These are phyloP conservation scores for Ylistrum balloti DNA, from an alignment of 1,140 invertebrate species.

Conservation along the genomic window DNA sequence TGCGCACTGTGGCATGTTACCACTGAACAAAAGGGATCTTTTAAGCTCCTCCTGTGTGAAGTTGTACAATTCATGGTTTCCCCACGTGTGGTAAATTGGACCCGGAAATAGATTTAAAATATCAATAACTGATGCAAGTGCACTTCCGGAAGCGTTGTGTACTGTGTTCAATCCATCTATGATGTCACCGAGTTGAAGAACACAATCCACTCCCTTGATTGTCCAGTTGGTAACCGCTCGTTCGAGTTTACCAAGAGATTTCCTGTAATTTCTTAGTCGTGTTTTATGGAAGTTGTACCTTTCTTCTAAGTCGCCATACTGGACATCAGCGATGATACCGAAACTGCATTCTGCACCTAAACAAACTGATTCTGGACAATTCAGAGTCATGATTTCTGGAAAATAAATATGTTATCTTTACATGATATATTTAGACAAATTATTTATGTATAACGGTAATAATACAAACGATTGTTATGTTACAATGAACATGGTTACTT, in stretches of 20 bases:
- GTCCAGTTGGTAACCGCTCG: slow-evolving; percentile 79
- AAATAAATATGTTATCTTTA: background rate
- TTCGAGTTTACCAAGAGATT: slow-evolving; percentile 74
- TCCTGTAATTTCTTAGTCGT: slow-evolving; percentile 78
- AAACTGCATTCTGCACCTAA: slow-evolving; percentile 64
- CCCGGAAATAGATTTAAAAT: slow-evolving; percentile 62
- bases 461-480: too few species aligned
- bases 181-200: slow-evolving; percentile 82
- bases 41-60: slow-evolving; percentile 73
- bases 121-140: slow-evolving; percentile 58
- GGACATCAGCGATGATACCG: slow-evolving; percentile 82
- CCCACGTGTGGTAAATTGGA: slow-evolving; percentile 77
- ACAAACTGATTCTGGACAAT: background rate
- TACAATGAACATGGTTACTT: too few species aligned
- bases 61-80: slow-evolving; percentile 83
- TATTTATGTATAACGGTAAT: background rate
- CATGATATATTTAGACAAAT: too few species aligned
- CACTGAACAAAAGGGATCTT: slow-evolving; percentile 60
- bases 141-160: slow-evolving; percentile 51
- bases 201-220: slow-evolving; percentile 71
- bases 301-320: slow-evolving; percentile 81
- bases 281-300: slow-evolving; percentile 76
- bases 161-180: slow-evolving; percentile 79
- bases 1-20: slow-evolving; percentile 46
- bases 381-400: background rate